phyloP scores from a whole-genome alignment of 1,140 invertebrate genomes.

The Lamellibrachia luymesi region DNA sequence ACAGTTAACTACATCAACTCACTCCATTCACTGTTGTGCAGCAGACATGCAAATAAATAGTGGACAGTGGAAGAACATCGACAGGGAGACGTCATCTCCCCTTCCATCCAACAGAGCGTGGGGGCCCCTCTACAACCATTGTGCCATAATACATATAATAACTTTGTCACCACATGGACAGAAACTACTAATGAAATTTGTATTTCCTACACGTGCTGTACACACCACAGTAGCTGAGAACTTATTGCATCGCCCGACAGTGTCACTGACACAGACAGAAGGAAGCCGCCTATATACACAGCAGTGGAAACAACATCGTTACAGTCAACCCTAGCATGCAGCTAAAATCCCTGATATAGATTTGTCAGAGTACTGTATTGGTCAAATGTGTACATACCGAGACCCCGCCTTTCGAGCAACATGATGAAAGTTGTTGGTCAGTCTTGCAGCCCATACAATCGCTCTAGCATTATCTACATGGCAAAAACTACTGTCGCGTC shows the following conservation, averaged over 20 bases:
- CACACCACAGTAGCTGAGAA: not conserved
- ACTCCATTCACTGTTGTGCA: not conserved
- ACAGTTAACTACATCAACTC: not conserved
- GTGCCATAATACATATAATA: not conserved
- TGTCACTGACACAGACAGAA: not conserved
- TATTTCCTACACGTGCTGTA: not conserved
- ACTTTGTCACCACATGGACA: not conserved
- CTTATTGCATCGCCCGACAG: not conserved
- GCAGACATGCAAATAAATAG: not conserved
- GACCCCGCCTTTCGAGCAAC: not conserved
- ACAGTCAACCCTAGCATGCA: not conserved
- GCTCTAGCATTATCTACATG: not conserved
- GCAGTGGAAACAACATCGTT: not conserved
- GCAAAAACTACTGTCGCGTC: not conserved
- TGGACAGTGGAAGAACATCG: not conserved
- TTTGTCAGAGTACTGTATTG: slow-evolving; percentile 1
- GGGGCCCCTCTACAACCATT: not conserved
- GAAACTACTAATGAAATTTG: not conserved
- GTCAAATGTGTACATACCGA: not conserved
- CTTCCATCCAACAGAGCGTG: not conserved
- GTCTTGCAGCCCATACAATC: not conserved
- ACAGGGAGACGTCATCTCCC: not conserved
- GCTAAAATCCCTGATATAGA: not conserved
- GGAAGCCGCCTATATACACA: not conserved
- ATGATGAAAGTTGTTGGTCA: not conserved